Evolutionary conservation across 2,888 invertebrate species (phyloP).

Genomic region (Branchipolynoe longqiensis): DNA sequence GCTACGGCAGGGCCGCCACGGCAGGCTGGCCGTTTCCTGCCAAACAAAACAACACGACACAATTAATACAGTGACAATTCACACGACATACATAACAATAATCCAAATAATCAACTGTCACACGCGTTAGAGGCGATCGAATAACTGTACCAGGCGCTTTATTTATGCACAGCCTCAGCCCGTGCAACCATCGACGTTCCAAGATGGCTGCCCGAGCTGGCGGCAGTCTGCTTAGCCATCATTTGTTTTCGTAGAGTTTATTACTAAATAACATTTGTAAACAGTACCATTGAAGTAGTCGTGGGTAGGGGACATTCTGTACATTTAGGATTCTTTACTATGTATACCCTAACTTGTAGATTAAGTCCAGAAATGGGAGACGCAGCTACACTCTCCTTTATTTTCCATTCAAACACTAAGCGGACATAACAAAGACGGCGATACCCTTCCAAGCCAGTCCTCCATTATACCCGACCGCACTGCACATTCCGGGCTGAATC

Average conservation of each 20-base stretch:
- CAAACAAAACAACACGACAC: constrained; percentile 12
- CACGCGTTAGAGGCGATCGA: neutral
- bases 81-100: neutral
- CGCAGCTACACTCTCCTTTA: neutral
- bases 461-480: constrained; percentile 4
- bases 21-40: constrained; percentile 17
- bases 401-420: constrained; percentile 35
- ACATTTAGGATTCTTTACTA: neutral
- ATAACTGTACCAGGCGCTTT: constrained; percentile 2
- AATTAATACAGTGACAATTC: neutral
- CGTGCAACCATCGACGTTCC: constrained; percentile 34
- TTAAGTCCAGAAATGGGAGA: neutral
- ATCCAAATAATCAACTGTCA: neutral
- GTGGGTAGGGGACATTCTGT: neutral
- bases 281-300: neutral
- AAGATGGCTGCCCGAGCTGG: constrained; percentile 42
- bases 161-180: constrained; percentile 27
- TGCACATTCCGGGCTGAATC: neutral
- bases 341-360: neutral
- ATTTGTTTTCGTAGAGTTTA: constrained; percentile 11
- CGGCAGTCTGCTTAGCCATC: constrained; percentile 9
- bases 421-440: constrained; percentile 40
- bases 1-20: constrained; percentile 35
- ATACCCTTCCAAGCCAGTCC: constrained; percentile 26
- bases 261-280: neutral